phyloP scores from a whole-genome alignment of 2,113 vertebrate genomes.

The Poecilia latipinna region DNA sequence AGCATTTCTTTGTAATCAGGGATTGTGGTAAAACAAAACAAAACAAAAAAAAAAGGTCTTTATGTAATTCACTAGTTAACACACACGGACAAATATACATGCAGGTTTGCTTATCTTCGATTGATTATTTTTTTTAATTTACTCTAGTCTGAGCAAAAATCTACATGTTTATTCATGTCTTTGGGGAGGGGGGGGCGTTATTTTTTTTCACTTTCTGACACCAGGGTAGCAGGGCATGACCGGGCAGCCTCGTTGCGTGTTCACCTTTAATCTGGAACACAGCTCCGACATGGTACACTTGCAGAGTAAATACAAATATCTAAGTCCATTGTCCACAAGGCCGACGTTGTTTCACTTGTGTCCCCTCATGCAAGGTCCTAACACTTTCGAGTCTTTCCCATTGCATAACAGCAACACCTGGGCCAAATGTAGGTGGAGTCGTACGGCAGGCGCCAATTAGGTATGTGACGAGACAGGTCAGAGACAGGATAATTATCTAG shows the following conservation, averaged over 20 bases:
- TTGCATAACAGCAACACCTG: slow-evolving; percentile 10
- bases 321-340: slow-evolving; percentile 12
- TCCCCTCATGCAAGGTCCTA: background rate
- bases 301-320: slow-evolving; percentile 45
- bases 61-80: background rate
- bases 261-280: slow-evolving; percentile 15
- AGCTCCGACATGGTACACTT: slow-evolving; percentile 25
- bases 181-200: background rate
- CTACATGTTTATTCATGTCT: background rate
- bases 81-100: background rate
- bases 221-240: slow-evolving; percentile 16
- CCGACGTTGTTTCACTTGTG: slow-evolving; percentile 7
- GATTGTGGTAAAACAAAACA: background rate
- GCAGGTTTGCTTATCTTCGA: background rate
- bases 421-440: slow-evolving; percentile 29
- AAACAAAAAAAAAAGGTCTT: background rate
- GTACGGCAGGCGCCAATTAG: slow-evolving; percentile 32
- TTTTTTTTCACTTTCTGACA: background rate
- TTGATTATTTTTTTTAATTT: background rate
- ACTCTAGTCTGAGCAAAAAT: slow-evolving; percentile 8
- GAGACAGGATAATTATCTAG: slow-evolving; percentile 60
- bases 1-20: slow-evolving; percentile 17
- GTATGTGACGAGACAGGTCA: slow-evolving; percentile 57
- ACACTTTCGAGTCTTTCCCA: background rate
- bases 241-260: slow-evolving; percentile 5